A percentile compares a stretch with the other conserved stretches of the same genome.
phyloP scores from a whole-genome alignment of 2,888 invertebrate genomes.

The Microctonus brassicae region DNA sequence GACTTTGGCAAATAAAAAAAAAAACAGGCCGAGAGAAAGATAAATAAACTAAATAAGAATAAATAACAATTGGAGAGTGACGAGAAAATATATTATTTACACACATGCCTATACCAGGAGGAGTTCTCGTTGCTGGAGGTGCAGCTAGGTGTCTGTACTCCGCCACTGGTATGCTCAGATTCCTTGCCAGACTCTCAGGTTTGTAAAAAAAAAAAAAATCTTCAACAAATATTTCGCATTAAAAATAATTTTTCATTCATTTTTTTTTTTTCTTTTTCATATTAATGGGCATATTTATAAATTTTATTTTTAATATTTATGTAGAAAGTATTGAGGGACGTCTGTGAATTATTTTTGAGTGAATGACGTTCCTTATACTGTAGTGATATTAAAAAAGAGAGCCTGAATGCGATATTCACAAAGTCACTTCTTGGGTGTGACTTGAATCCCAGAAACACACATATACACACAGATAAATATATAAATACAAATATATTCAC shows the following conservation, averaged over 20 bases:
- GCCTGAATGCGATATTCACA: neutral
- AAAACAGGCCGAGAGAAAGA: neutral
- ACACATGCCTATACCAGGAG: conserved; percentile 62
- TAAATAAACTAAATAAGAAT: neutral
- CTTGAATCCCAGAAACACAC: neutral
- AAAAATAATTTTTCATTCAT: neutral
- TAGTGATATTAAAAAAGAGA: neutral
- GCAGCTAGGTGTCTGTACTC: conserved; percentile 59
- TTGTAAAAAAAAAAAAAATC: conserved; percentile 60
- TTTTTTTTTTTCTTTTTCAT: neutral
- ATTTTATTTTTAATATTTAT: neutral
- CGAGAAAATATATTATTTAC: conserved; percentile 24
- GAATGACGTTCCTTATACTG: conserved; percentile 10
- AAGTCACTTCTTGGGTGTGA: neutral
- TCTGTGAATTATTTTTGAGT: conserved; percentile 16
- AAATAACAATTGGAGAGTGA: neutral
- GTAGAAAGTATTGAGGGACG: neutral
- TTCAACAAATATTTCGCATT: neutral
- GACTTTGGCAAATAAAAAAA: no score
- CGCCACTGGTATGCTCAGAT: conserved; percentile 67
- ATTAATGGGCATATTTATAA: neutral
- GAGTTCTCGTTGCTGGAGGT: conserved; percentile 60
- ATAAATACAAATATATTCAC: no score
- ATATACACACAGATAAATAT: neutral
- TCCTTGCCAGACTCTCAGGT: conserved; percentile 76